Evolutionary conservation across 2,797 vertebrate species (phyloP).

Genomic region (Amblyraja radiata): DNA sequence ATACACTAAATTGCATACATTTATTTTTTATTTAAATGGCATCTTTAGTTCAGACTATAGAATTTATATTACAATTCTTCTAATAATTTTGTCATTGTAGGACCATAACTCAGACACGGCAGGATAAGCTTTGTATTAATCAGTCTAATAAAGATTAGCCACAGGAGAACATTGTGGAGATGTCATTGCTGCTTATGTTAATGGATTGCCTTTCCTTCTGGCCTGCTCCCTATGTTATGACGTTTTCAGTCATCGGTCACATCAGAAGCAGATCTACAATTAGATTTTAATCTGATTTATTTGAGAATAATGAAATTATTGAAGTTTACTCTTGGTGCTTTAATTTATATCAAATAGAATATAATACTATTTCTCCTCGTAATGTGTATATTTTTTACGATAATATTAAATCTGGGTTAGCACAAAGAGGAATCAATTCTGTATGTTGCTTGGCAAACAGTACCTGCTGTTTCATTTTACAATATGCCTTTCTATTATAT

Average conservation of each 20-base stretch:
- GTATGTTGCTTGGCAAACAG: background rate
- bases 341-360: background rate
- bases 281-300: conserved; percentile 22
- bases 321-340: background rate
- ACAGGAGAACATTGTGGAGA: background rate
- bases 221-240: background rate
- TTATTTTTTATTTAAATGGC: background rate
- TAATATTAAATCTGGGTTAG: conserved; percentile 17
- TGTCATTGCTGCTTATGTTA: conserved; percentile 8
- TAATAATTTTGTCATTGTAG: background rate
- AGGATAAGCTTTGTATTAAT: background rate
- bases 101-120: background rate
- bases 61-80: background rate
- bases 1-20: background rate
- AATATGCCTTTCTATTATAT: background rate
- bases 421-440: background rate
- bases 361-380: background rate
- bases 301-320: background rate
- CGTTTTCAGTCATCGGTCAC: conserved; percentile 15
- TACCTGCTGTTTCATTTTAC: background rate
- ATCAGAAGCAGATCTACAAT: background rate
- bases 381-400: background rate
- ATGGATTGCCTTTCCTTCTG: background rate
- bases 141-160: conserved; percentile 3
- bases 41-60: background rate